These are phyloP conservation scores for Mylabris sibirica DNA, from an alignment of 2,888 invertebrate genomes.

Conservation along the genomic window DNA sequence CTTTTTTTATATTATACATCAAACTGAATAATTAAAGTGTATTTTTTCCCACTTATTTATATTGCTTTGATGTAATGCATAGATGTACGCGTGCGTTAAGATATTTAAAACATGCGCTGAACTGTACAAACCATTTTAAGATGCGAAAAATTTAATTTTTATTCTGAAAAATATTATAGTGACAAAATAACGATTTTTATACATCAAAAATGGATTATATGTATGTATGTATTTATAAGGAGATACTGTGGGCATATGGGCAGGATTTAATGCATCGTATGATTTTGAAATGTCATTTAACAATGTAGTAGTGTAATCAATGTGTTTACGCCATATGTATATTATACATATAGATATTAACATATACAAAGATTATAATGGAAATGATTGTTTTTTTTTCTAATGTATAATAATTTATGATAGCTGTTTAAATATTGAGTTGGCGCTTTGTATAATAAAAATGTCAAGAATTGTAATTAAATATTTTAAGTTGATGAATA, in stretches of 20 bases:
- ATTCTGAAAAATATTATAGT: background rate
- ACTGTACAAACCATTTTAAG: no score
- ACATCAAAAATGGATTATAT: no score
- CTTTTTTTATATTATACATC: no score
- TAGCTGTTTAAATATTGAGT: constrained; percentile 29
- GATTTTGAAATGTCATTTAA: background rate
- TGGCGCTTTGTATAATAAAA: constrained; percentile 29
- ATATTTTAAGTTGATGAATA: constrained; percentile 20
- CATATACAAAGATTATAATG: background rate
- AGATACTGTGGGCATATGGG: constrained; percentile 4
- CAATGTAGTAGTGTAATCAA: background rate
- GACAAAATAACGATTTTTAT: background rate
- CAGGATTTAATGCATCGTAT: background rate
- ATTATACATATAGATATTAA: background rate
- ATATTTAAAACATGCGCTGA: no score
- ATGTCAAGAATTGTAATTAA: constrained; percentile 29
- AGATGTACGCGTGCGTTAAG: no score
- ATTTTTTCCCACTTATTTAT: no score
- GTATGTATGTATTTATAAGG: background rate
- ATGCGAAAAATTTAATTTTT: no score
- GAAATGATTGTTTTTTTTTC: constrained; percentile 14
- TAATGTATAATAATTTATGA: constrained; percentile 29
- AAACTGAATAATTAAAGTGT: no score
- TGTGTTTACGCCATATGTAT: background rate
- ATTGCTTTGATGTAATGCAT: no score